These are phyloP conservation scores for Zaprionus inermis DNA, from an alignment of 1,140 invertebrate species.

Conservation along the genomic window DNA sequence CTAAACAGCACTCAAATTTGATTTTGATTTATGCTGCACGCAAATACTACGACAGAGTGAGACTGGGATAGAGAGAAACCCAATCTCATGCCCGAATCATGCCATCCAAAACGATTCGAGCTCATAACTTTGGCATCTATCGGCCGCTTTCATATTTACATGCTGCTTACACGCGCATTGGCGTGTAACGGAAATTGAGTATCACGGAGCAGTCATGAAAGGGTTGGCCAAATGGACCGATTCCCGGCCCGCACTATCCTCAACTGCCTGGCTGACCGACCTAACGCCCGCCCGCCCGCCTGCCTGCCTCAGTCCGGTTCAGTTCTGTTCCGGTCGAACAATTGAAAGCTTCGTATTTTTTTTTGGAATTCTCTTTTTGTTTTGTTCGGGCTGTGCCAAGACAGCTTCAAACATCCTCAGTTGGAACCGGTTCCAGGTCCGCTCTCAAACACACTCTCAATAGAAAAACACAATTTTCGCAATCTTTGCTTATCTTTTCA, in stretches of 20 bases:
- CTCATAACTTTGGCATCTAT: conserved; percentile 78
- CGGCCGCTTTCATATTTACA: conserved; percentile 76
- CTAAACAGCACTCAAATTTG: conserved; percentile 82
- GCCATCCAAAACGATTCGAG: conserved; percentile 66
- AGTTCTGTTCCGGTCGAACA: conserved; percentile 42
- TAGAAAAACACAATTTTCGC: conserved; percentile 79
- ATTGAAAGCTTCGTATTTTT: conserved; percentile 57
- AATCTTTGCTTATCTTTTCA: conserved; percentile 82
- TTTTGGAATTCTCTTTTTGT: conserved; percentile 71
- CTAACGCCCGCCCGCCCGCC: too few species aligned
- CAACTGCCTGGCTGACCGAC: too few species aligned
- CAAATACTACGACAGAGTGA: conserved; percentile 26
- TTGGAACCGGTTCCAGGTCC: conserved; percentile 6
- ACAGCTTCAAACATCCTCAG: conserved; percentile 26
- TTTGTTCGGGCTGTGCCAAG: conserved; percentile 59
- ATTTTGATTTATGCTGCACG: conserved; percentile 78
- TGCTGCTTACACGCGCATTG: conserved; percentile 80
- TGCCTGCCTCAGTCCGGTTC: background rate
- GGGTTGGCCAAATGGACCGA: conserved; percentile 62
- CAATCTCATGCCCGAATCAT: conserved; percentile 1
- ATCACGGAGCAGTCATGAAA: conserved; percentile 48
- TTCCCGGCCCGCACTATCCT: background rate
- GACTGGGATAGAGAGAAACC: too few species aligned
- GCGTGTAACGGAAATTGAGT: conserved; percentile 77
- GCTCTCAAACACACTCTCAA: conserved; percentile 45